Evolutionary conservation across 2,888 invertebrate genomes (phyloP).

Genomic region (Chloroclysta siterata): DNA sequence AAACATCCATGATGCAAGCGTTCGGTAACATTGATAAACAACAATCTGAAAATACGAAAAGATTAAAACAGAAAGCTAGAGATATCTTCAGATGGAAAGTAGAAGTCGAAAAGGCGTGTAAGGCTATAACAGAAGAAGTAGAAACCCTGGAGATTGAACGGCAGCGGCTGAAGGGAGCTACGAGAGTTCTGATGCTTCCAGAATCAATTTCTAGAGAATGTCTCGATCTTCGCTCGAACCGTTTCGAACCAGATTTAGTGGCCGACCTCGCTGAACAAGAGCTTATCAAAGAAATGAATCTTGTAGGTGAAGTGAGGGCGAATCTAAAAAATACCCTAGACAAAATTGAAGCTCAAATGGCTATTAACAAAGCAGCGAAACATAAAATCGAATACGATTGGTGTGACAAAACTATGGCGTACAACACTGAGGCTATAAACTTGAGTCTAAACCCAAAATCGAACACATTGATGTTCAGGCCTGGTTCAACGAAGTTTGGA

Average conservation of each 20-base stretch:
- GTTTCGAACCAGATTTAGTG: slow-evolving; percentile 90
- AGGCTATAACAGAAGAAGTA: slow-evolving; percentile 89
- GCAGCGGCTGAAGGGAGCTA: slow-evolving; percentile 87
- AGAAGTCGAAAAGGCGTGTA: slow-evolving; percentile 89
- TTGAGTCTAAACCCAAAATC: slow-evolving; percentile 89
- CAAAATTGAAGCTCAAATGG: slow-evolving; percentile 88
- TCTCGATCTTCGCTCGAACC: slow-evolving; percentile 87
- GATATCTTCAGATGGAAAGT: slow-evolving; percentile 91
- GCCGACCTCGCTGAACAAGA: slow-evolving; percentile 91
- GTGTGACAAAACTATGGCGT: slow-evolving; percentile 94
- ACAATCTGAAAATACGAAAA: slow-evolving; percentile 88
- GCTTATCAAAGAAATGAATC: slow-evolving; percentile 89
- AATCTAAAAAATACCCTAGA: slow-evolving; percentile 86
- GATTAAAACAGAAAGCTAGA: slow-evolving; percentile 87
- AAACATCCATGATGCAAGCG: slow-evolving; percentile 87
- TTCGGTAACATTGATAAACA: slow-evolving; percentile 88
- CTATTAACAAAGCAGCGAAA: slow-evolving; percentile 91
- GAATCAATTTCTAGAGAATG: slow-evolving; percentile 92
- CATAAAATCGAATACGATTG: slow-evolving; percentile 94
- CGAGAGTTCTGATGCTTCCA: slow-evolving; percentile 87
- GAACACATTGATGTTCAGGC: slow-evolving; percentile 89
- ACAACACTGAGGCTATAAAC: slow-evolving; percentile 90
- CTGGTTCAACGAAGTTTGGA: slow-evolving; percentile 92
- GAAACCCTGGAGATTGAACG: slow-evolving; percentile 88
- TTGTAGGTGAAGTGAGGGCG: slow-evolving; percentile 88